These are phyloP conservation scores for Drosophila equinoxialis DNA, from an alignment of 1,140 invertebrate species.

Conservation along the genomic window DNA sequence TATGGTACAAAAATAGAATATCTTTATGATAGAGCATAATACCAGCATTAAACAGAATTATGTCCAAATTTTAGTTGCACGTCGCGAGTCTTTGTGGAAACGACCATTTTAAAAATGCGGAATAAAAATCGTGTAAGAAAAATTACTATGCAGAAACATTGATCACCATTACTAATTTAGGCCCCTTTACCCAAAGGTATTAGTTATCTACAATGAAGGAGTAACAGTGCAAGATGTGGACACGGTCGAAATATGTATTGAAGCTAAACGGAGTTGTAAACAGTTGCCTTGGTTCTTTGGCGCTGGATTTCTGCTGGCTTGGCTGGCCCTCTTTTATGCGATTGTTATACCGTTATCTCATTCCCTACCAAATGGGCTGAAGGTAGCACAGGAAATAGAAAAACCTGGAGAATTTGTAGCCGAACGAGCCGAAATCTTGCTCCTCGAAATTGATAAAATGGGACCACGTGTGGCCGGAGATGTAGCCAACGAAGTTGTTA, in stretches of 20 bases:
- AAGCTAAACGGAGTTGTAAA: conserved; percentile 14
- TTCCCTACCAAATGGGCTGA: conserved; percentile 49
- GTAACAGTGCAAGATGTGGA: conserved; percentile 12
- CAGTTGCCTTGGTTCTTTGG: conserved; percentile 67
- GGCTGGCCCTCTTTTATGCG: conserved; percentile 62
- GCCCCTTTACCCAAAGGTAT: not conserved
- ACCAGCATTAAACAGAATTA: conserved; percentile 12
- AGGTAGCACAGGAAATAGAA: conserved; percentile 45
- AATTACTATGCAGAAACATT: not conserved
- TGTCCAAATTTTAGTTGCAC: conserved; percentile 27
- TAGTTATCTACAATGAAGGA: conserved; percentile 25
- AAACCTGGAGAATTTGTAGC: conserved; percentile 66
- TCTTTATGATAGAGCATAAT: conserved; percentile 51
- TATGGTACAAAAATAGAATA: conserved; percentile 44
- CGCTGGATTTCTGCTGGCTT: conserved; percentile 58
- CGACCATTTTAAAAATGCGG: conserved; percentile 23
- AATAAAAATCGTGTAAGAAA: not conserved
- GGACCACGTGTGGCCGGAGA: conserved; percentile 88
- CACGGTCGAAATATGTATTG: not conserved
- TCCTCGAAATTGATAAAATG: conserved; percentile 87
- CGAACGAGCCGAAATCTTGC: conserved; percentile 75
- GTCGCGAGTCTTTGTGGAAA: conserved; percentile 23
- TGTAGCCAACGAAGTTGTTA: conserved; percentile 86
- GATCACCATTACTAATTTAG: not conserved
- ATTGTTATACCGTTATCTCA: conserved; percentile 66